phyloP scores from a whole-genome alignment of 2,797 vertebrate species.

The Diceros bicornis region DNA sequence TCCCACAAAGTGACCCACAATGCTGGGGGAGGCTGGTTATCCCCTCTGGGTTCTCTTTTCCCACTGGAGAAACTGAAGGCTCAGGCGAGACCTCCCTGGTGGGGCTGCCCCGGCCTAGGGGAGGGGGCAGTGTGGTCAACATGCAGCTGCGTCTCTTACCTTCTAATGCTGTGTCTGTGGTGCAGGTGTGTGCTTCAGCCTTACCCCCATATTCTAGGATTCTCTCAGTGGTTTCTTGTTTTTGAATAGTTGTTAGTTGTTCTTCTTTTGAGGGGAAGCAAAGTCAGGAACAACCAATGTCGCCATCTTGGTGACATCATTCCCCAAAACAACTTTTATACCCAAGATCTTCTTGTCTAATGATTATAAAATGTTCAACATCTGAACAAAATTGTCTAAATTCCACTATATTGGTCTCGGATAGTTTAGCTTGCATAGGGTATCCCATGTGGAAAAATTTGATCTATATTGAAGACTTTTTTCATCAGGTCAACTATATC shows the following conservation, averaged over 20 bases:
- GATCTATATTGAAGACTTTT: background rate
- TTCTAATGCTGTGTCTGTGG: no score
- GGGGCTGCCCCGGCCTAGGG: no score
- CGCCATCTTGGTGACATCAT: background rate
- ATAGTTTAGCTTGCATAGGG: background rate
- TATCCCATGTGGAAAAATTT: background rate
- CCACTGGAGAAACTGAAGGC: no score
- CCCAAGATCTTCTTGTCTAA: background rate
- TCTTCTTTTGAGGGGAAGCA: background rate
- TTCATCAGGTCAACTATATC: background rate
- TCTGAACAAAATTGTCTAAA: slow-evolving; percentile 22
- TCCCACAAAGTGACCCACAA: no score
- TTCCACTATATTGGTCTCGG: background rate
- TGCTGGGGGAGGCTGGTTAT: no score
- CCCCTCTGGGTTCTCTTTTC: no score
- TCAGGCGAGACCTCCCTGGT: no score
- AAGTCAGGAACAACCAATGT: background rate
- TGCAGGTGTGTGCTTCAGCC: no score
- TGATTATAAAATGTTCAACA: background rate
- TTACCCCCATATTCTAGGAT: no score
- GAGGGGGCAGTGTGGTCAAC: no score
- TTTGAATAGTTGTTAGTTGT: background rate
- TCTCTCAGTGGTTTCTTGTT: no score
- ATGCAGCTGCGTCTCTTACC: no score
- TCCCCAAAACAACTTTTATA: background rate